Evolutionary conservation across 2,797 vertebrate species (phyloP).

Genomic region (Aeoliscus strigatus): DNA sequence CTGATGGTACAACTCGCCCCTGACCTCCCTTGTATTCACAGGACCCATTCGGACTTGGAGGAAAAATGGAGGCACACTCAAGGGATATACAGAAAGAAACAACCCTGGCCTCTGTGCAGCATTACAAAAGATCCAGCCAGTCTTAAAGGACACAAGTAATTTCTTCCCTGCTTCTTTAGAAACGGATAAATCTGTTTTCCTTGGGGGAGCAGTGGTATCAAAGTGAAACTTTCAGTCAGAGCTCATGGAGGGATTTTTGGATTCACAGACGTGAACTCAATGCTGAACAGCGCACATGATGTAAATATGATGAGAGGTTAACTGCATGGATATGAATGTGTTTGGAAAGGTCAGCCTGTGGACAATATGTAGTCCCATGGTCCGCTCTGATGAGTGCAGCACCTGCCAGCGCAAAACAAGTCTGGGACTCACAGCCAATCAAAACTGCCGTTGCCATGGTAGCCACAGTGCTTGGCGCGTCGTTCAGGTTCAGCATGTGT

Average conservation of each 20-base stretch:
- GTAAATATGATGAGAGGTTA: conserved; percentile 55
- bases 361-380: conserved; percentile 68
- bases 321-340: conserved; percentile 61
- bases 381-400: conserved; percentile 61
- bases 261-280: conserved; percentile 42
- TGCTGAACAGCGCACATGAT: conserved; percentile 27
- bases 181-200: conserved; percentile 28
- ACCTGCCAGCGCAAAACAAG: conserved; percentile 70
- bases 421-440: conserved; percentile 92
- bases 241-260: conserved; percentile 7
- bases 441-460: conserved; percentile 94
- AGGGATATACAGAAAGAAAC: conserved; percentile 20
- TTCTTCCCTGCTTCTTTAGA: conserved; percentile 24
- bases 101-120: conserved; percentile 19
- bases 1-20: conserved; percentile 13
- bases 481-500: conserved; percentile 89
- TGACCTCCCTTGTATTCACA: conserved; percentile 17
- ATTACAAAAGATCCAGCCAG: conserved; percentile 7
- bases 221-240: conserved; percentile 22
- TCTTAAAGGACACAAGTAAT: conserved; percentile 27
- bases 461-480: conserved; percentile 89
- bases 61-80: conserved; percentile 10
- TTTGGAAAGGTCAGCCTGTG: conserved; percentile 70
- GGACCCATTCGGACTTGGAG: conserved; percentile 17
- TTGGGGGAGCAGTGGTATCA: conserved; percentile 17